Evolutionary conservation across 2,888 invertebrate species (phyloP).

Genomic region (Apeira syringaria): DNA sequence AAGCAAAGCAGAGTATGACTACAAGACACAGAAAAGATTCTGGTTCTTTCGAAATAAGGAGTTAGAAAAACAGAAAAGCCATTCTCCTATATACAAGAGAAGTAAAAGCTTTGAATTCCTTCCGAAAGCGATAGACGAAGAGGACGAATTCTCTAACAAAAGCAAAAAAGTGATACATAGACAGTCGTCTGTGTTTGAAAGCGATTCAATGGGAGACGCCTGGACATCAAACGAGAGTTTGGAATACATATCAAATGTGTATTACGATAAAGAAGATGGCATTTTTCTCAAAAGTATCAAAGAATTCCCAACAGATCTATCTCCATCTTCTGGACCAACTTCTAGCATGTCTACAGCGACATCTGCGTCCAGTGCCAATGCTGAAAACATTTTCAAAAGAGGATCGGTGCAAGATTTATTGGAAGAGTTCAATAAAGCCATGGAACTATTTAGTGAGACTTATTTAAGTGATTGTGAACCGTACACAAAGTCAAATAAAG

Average conservation of each 20-base stretch:
- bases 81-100: slow-evolving; percentile 58
- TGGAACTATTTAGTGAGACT: slow-evolving; percentile 72
- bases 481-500: slow-evolving; percentile 55
- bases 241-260: slow-evolving; percentile 65
- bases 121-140: slow-evolving; percentile 62
- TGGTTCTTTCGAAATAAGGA: slow-evolving; percentile 73
- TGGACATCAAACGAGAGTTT: slow-evolving; percentile 68
- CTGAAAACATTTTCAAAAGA: slow-evolving; percentile 57
- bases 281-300: slow-evolving; percentile 66
- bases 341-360: slow-evolving; percentile 63
- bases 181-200: slow-evolving; percentile 60
- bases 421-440: slow-evolving; percentile 67
- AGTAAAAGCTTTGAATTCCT: slow-evolving; percentile 78
- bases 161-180: slow-evolving; percentile 44
- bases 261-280: slow-evolving; percentile 62
- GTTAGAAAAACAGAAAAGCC: slow-evolving; percentile 47
- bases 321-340: slow-evolving; percentile 44
- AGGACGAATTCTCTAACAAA: slow-evolving; percentile 36
- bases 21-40: slow-evolving; percentile 64
- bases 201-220: slow-evolving; percentile 63
- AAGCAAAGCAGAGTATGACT: slow-evolving; percentile 51
- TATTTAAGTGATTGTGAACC: slow-evolving; percentile 75
- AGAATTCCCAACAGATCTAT: slow-evolving; percentile 50
- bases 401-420: slow-evolving; percentile 67
- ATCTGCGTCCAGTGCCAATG: slow-evolving; percentile 61